Percentiles rank a stretch among this genome's conserved stretches.
Conservation (phyloP, 2,888 invertebrate genomes). For the Anagyrus pseudococci region DNA sequence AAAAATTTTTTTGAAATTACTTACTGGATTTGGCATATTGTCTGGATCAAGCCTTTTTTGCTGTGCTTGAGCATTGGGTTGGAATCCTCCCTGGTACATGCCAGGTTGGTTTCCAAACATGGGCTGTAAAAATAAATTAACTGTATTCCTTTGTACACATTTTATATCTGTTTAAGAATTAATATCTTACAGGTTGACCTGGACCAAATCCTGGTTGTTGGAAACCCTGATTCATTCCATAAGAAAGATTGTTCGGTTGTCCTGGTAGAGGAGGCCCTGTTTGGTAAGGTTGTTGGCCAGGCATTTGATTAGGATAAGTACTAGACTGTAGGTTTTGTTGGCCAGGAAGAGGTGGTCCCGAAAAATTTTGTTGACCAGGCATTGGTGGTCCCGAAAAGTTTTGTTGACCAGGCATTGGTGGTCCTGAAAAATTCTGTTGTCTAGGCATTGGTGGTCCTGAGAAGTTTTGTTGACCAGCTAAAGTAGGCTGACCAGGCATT, state of each 20-base stretch:
- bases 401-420: constrained; percentile 30
- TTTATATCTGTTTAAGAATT: background rate
- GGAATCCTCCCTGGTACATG: too few species aligned
- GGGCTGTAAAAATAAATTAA: constrained; percentile 45
- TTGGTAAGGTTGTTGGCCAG: constrained; percentile 41
- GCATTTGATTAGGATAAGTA: too few species aligned
- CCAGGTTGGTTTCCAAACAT: constrained; percentile 51
- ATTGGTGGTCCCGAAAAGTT: constrained; percentile 39
- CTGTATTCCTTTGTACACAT: background rate
- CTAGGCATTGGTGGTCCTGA: constrained; percentile 41
- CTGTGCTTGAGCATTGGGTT: constrained; percentile 60
- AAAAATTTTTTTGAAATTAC: too few species aligned
- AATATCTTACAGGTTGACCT: constrained; percentile 29
- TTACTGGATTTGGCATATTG: constrained; percentile 93
- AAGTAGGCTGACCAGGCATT: constrained; percentile 38
- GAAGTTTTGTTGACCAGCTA: too few species aligned
- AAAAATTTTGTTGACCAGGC: constrained; percentile 44
- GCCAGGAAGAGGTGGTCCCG: too few species aligned
- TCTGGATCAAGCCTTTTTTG: constrained; percentile 86
- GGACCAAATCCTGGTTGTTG: constrained; percentile 54
- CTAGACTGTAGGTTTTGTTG: too few species aligned
- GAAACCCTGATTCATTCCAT: constrained; percentile 45
- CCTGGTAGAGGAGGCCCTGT: constrained; percentile 42
- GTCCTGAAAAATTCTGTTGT: constrained; percentile 40
- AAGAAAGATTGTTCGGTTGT: constrained; percentile 40